phyloP scores from a whole-genome alignment of 1,140 invertebrate species.

The Dinoponera quadriceps region DNA sequence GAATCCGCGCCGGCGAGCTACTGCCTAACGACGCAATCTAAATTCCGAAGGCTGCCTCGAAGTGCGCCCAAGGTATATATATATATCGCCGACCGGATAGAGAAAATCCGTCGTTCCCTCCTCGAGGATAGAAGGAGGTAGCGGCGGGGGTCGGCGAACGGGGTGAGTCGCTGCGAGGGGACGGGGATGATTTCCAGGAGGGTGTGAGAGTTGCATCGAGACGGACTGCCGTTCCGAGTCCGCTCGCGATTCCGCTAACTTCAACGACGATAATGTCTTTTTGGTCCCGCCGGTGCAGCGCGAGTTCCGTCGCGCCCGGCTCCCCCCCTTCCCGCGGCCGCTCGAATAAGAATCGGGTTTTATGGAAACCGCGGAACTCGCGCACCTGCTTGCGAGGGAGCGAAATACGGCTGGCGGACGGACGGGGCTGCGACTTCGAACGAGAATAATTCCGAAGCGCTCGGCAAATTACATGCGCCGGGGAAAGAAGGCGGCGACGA shows the following conservation, averaged over 20 bases:
- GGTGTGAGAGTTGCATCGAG: not conserved
- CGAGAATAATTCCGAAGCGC: slow-evolving; percentile 21
- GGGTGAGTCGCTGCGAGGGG: not conserved
- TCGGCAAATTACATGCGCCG: slow-evolving; percentile 35
- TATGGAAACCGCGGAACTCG: slow-evolving; percentile 61
- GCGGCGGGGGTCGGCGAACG: not conserved
- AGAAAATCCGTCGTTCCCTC: slow-evolving; percentile 55
- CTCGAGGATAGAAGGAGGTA: too few species aligned
- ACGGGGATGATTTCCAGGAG: slow-evolving; percentile 18
- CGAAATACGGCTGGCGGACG: not conserved
- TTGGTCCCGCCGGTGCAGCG: slow-evolving; percentile 7
- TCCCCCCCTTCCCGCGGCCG: not conserved
- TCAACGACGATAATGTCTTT: slow-evolving; percentile 31
- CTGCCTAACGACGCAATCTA: slow-evolving; percentile 77
- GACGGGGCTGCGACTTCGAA: not conserved
- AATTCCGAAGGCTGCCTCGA: slow-evolving; percentile 70
- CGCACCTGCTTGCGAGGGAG: not conserved
- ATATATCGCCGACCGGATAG: slow-evolving; percentile 40
- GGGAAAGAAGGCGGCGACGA: slow-evolving; percentile 2
- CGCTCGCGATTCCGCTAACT: slow-evolving; percentile 53
- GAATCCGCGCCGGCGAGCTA: slow-evolving; percentile 62
- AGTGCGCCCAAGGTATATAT: slow-evolving; percentile 47
- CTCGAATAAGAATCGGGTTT: slow-evolving; percentile 67
- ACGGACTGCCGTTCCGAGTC: slow-evolving; percentile 36
- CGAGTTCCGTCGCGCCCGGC: not conserved